Conservation (phyloP, 2,113 vertebrate species). For the Salminus brasiliensis region DNA sequence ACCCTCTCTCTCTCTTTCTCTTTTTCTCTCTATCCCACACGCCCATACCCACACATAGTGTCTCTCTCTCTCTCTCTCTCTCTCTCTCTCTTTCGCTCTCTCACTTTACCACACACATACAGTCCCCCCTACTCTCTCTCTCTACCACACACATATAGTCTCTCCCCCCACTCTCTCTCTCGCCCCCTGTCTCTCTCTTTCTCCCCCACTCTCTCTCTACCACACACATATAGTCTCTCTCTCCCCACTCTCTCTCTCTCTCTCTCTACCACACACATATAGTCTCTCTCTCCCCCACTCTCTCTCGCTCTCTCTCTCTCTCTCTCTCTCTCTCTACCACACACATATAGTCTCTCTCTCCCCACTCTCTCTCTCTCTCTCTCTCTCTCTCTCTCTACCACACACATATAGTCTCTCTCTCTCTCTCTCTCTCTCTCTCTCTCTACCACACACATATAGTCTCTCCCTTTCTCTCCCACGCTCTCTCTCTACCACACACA, state of each 20-base stretch:
- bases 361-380: no score
- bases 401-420: neutral
- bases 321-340: neutral
- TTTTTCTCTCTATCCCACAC: no score
- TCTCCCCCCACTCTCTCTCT: neutral
- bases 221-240: no score
- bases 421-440: neutral
- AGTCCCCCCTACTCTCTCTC: no score
- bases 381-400: neutral
- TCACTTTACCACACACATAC: no score
- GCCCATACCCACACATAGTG: no score
- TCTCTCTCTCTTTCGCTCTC: neutral
- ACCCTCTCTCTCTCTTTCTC: no score
- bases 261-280: neutral
- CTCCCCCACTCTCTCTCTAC: neutral
- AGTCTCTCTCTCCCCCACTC: neutral
- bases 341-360: neutral
- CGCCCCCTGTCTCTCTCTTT: neutral
- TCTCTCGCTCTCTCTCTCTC: neutral
- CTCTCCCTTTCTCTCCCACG: no score
- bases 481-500: no score
- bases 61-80: neutral
- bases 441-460: no score
- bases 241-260: neutral
- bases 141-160: no score